A percentile compares a stretch with the other conserved stretches of the same genome.
These are phyloP conservation scores for Apostichopus parvimensis DNA, from an alignment of 35 echinoderm and acorn worm genomes.

Conservation along the genomic window DNA sequence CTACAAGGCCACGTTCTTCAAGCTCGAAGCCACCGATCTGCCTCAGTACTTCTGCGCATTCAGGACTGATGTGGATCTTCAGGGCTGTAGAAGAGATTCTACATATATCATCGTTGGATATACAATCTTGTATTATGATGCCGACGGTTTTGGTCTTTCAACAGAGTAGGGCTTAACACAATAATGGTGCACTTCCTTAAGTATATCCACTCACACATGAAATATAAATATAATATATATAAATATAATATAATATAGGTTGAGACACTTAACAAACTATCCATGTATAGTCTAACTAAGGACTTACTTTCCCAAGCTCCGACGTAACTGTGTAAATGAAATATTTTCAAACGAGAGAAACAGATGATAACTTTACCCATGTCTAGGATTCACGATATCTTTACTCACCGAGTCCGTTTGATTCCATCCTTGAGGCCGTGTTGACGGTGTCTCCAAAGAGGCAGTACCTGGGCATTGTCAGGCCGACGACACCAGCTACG, in stretches of 20 bases:
- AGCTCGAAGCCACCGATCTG: conserved; percentile 82
- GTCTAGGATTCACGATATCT: not conserved
- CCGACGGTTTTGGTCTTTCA: too few relatives aligned
- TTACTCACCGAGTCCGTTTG: conserved; percentile 63
- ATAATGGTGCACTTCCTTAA: too few relatives aligned
- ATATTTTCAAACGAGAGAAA: not conserved
- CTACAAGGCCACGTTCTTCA: conserved; percentile 84
- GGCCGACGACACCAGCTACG: conserved; percentile 90
- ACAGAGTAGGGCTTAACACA: too few relatives aligned
- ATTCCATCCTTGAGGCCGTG: too few relatives aligned
- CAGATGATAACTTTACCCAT: not conserved
- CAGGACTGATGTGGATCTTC: conserved; percentile 93
- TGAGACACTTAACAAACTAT: too few relatives aligned
- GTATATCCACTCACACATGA: too few relatives aligned
- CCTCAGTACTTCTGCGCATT: conserved; percentile 72
- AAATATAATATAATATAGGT: too few relatives aligned
- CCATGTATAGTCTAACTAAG: too few relatives aligned
- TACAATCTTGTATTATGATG: too few relatives aligned
- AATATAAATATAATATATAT: too few relatives aligned
- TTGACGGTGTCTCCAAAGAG: conserved; percentile 83
- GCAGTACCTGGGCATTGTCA: conserved; percentile 95
- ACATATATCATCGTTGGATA: not conserved
- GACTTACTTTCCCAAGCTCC: too few relatives aligned
- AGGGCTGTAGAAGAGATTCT: conserved; percentile 48
- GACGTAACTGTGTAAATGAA: too few relatives aligned